Evolutionary conservation across 2,797 vertebrate genomes (phyloP).

Genomic region (Anisognathus igniventris): DNA sequence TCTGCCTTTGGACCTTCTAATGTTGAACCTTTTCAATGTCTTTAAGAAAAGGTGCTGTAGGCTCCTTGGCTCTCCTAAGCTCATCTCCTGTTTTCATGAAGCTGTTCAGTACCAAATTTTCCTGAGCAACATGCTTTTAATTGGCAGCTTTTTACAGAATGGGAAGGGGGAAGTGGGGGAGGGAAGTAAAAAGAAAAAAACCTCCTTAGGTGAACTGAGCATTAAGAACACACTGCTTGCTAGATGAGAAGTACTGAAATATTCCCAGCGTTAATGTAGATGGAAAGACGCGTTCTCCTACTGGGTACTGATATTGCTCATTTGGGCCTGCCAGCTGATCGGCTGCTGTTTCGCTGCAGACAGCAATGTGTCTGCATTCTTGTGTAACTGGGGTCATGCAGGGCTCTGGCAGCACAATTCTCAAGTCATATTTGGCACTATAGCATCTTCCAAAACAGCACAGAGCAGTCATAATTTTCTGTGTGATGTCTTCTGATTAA

Average conservation of each 20-base stretch:
- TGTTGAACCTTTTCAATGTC: not conserved
- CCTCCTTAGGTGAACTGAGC: not conserved
- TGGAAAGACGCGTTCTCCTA: not conserved
- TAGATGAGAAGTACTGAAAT: not conserved
- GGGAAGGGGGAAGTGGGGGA: not conserved
- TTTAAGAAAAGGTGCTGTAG: not conserved
- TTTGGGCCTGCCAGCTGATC: not conserved
- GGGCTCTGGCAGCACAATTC: not conserved
- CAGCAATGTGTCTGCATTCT: not conserved
- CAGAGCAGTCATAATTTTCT: not conserved
- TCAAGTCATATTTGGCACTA: slow-evolving; percentile 11
- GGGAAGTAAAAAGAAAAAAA: not conserved
- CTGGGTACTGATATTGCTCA: not conserved
- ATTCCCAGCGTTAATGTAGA: not conserved
- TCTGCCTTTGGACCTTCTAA: not conserved
- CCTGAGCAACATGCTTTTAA: not conserved
- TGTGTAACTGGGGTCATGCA: not conserved
- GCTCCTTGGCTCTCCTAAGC: not conserved
- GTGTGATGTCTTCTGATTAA: not conserved
- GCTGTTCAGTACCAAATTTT: not conserved
- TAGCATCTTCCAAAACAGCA: not conserved
- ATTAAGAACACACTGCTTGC: not conserved
- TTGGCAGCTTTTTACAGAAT: not conserved
- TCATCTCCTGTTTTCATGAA: not conserved
- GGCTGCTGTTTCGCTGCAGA: not conserved